Percentiles rank a stretch among this genome's conserved stretches.
These are phyloP conservation scores for Drosophila hamatofila DNA, from an alignment of 2,888 invertebrate species.

Conservation along the genomic window DNA sequence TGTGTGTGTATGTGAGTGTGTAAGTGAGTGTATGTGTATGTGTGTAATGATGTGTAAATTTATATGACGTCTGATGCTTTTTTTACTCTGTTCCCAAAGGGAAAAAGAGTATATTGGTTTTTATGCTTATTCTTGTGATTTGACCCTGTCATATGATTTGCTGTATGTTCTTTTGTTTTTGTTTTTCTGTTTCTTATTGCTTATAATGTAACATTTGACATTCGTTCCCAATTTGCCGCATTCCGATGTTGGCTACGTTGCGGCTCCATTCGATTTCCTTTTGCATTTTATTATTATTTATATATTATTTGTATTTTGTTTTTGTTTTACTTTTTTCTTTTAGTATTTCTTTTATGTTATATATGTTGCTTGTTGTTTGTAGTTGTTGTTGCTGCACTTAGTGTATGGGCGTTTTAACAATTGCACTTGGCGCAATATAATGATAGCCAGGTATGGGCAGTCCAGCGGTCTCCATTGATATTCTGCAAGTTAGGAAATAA, in stretches of 20 bases:
- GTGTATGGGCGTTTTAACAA: conserved; percentile 96
- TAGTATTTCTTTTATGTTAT: conserved; percentile 11
- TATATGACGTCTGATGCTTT: conserved; percentile 41
- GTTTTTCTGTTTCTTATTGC: conserved; percentile 61
- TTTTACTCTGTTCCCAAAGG: too few relatives aligned
- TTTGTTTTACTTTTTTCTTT: conserved; percentile 1
- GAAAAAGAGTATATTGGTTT: too few relatives aligned
- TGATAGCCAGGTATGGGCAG: conserved; percentile 96
- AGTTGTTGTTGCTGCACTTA: conserved; percentile 84
- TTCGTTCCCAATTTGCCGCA: conserved; percentile 22
- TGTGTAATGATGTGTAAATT: neutral
- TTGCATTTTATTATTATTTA: conserved; percentile 35
- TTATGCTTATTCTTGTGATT: conserved; percentile 22
- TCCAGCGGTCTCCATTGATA: conserved; percentile 97
- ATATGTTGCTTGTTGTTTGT: conserved; percentile 30
- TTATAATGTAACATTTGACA: conserved; percentile 66
- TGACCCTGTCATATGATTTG: conserved; percentile 39
- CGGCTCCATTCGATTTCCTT: conserved; percentile 40
- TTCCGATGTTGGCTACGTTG: conserved; percentile 23
- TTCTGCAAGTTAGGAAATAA: conserved; percentile 88
- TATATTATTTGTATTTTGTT: conserved; percentile 5
- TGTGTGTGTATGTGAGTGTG: conserved; percentile 40
- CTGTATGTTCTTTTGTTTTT: conserved; percentile 29
- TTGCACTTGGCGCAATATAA: conserved; percentile 96
- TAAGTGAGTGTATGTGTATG: conserved; percentile 14